Base-by-base conservation (phyloP, 1,140 invertebrate genomes). In the Pemphigus obesinymphae region DNA sequence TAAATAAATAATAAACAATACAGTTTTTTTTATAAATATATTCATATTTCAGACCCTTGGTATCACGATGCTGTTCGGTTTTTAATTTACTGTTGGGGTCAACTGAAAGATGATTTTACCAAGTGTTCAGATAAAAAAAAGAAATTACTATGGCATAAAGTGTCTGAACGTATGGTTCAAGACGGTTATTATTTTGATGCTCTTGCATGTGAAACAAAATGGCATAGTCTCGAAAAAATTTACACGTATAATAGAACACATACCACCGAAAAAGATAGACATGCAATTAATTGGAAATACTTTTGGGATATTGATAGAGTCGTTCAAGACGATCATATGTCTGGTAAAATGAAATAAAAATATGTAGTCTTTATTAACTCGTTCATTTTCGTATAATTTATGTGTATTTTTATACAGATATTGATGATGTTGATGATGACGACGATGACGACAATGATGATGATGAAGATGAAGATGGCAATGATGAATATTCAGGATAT, bases 21-120 rank as follows among this genome's bases (percentile, higher is more conserved):
- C 23, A 17, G n/a, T 63, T 34, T 63, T 7, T 63, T 3, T 31
- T 7, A 45, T 43, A 23, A 23, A 7, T 72, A 1, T 50, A 1
- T 50, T 31, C 4, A 1, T 31, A 7, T 63, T 45, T 29, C 13
- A 80, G 76, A 43, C 8, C 11, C 20, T 63, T 80, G 76, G 76
- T 5, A 34, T 29, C 6, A 31, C 26, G 31, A 45, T 63, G 58
- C 20, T n/a, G n/a, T 80, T 26, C 76, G 55, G 26, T 63, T 45
- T 10, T 63, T 80, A 63, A 80, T 80, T 40, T 43, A 63, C 17
- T 80, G 31, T 13, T 80, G 76, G 76, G 43, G 55, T 43, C 37
- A 45, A 58, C 29, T 80, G 15, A 80, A 26, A 48, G 37, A 80
- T 20, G 34, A 80, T 23, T 80, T 80, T 80, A 1, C n/a, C 2